phyloP scores from a whole-genome alignment of 1,140 invertebrate species.

The Drosophila funebris region DNA sequence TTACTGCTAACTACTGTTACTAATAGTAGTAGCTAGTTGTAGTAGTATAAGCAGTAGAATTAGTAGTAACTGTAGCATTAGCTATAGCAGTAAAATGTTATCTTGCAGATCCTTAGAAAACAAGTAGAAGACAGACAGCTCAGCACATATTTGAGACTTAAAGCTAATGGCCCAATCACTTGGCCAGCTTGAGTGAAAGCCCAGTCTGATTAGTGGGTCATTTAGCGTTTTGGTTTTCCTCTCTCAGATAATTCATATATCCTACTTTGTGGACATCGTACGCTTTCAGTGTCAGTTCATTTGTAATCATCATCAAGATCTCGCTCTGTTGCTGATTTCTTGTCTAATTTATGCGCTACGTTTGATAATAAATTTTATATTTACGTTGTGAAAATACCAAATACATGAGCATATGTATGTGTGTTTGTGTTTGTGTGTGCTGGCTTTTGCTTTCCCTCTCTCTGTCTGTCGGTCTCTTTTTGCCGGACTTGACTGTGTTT shows the following conservation, averaged over 20 bases:
- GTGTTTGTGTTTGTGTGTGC: neutral
- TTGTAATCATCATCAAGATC: constrained; percentile 71
- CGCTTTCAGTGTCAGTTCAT: constrained; percentile 48
- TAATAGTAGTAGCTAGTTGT: too few relatives aligned
- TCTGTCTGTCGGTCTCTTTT: too few relatives aligned
- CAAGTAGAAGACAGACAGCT: too few relatives aligned
- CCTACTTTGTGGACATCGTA: neutral
- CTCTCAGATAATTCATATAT: constrained; percentile 9
- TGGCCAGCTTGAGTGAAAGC: neutral
- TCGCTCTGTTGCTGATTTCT: constrained; percentile 49
- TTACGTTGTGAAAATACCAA: constrained; percentile 73
- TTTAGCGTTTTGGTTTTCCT: constrained; percentile 7
- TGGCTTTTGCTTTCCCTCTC: constrained; percentile 19
- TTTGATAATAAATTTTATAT: constrained; percentile 81
- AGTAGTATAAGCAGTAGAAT: too few relatives aligned
- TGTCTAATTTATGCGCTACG: constrained; percentile 71
- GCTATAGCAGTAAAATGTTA: too few relatives aligned
- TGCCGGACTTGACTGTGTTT: constrained; percentile 21
- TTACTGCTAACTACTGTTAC: too few relatives aligned
- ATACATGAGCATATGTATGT: neutral
- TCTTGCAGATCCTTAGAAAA: too few relatives aligned
- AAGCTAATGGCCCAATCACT: neutral
- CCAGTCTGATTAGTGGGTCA: constrained; percentile 17
- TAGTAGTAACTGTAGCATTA: too few relatives aligned
- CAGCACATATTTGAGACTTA: neutral